These are phyloP conservation scores for Drosophila aff. DNA, from an alignment of 1,140 invertebrate species.

Conservation along the genomic window DNA sequence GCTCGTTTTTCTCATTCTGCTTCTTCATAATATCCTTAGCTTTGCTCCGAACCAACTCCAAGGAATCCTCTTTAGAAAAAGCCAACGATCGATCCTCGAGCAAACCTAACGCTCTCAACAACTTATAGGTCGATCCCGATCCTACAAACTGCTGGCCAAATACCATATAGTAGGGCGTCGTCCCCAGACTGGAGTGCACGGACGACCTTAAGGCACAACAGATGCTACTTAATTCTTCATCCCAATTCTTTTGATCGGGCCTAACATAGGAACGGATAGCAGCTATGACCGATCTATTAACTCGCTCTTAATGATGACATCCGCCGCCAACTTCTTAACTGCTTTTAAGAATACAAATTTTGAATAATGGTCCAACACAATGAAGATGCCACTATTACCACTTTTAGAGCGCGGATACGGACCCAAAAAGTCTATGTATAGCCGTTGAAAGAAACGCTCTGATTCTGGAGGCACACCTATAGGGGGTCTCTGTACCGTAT, in stretches of 20 bases:
- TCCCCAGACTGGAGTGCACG: neutral
- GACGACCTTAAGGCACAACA: neutral
- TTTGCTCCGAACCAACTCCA: neutral
- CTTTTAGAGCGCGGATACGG: no score
- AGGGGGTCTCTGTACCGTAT: no score
- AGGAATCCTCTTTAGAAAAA: neutral
- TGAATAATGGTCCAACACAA: no score
- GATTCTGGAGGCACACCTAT: no score
- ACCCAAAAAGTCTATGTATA: no score
- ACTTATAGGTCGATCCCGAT: neutral
- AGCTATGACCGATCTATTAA: neutral
- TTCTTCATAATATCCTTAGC: no score
- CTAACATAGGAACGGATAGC: neutral
- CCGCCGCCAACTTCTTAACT: no score
- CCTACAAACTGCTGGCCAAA: slow-evolving; percentile 22
- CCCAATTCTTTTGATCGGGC: neutral
- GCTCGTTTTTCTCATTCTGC: no score
- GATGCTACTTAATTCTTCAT: neutral
- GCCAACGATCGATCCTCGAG: neutral
- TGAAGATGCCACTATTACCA: no score
- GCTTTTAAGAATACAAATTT: no score
- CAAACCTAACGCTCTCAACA: neutral
- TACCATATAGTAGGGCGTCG: neutral
- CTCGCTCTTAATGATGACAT: neutral
- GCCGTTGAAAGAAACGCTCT: no score